These are phyloP conservation scores for Idaea aversata DNA, from an alignment of 2,888 invertebrate species.

Conservation along the genomic window DNA sequence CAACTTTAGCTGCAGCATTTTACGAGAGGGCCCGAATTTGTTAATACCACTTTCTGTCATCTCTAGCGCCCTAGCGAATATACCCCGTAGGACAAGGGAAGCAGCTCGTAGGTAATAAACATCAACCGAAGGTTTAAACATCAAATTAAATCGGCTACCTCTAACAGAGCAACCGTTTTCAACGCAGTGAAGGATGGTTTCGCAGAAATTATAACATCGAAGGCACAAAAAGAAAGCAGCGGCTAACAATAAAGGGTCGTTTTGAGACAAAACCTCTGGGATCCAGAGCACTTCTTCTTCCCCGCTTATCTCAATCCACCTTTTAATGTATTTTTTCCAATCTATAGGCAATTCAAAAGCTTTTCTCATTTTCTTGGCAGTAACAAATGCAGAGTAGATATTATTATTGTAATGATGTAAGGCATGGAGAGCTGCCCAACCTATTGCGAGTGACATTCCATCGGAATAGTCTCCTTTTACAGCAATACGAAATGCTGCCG, in stretches of 20 bases:
- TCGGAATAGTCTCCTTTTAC: conserved; percentile 63
- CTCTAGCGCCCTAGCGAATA: conserved; percentile 48
- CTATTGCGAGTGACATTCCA: conserved; percentile 62
- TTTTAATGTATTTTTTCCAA: conserved; percentile 55
- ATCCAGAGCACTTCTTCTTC: conserved; percentile 67
- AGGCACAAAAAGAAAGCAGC: conserved; percentile 71
- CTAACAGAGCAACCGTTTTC: conserved; percentile 50
- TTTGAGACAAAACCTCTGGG: conserved; percentile 43
- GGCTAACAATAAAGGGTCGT: conserved; percentile 61
- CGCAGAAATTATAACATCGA: conserved; percentile 59
- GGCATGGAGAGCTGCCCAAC: conserved; percentile 68
- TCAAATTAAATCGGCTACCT: conserved; percentile 40
- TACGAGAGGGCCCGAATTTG: conserved; percentile 55
- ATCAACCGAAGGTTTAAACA: conserved; percentile 38
- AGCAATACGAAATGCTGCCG: conserved; percentile 62
- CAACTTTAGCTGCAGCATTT: conserved; percentile 60
- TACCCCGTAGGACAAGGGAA: conserved; percentile 47
- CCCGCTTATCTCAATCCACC: conserved; percentile 62
- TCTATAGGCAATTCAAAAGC: conserved; percentile 53
- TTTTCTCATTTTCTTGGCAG: conserved; percentile 66
- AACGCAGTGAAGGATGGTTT: conserved; percentile 53
- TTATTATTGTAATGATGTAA: conserved; percentile 53
- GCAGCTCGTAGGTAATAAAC: conserved; percentile 59
- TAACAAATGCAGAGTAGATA: conserved; percentile 53
- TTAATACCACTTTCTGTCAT: conserved; percentile 45